A percentile compares a stretch with the other conserved stretches of the same genome.
Conservation (phyloP, 2,888 invertebrate species). For the Aleiodes leptofemur region DNA sequence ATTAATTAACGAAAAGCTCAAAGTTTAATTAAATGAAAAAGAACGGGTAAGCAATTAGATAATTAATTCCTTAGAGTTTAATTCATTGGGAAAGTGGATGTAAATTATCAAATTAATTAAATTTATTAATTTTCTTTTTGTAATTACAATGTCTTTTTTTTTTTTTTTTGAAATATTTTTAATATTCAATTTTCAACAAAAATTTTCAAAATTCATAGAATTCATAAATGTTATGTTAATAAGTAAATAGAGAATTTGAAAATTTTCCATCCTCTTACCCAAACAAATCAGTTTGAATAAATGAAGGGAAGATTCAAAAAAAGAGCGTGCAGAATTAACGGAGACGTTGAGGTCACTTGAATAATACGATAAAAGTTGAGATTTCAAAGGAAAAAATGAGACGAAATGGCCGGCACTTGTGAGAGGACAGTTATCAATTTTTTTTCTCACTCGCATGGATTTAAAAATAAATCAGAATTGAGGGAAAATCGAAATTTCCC, state of each 20-base stretch:
- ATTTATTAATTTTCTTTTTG: conserved; percentile 9
- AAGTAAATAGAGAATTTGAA: conserved; percentile 53
- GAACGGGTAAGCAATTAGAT: conserved; percentile 66
- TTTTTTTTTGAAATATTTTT: too few species aligned
- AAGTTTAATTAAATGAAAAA: not conserved
- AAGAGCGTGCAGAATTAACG: conserved; percentile 42
- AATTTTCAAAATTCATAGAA: too few species aligned
- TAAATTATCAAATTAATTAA: conserved; percentile 50
- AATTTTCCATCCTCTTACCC: conserved; percentile 60
- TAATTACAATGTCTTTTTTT: too few species aligned
- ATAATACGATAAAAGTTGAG: conserved; percentile 7
- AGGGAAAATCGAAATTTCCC: too few species aligned
- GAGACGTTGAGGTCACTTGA: conserved; percentile 54
- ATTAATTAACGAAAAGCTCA: not conserved
- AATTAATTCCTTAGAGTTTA: conserved; percentile 38
- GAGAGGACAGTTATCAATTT: conserved; percentile 7
- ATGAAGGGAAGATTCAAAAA: conserved; percentile 27
- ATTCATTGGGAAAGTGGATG: conserved; percentile 59
- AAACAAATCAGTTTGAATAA: not conserved
- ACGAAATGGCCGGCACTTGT: conserved; percentile 60
- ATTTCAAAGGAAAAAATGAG: conserved; percentile 36
- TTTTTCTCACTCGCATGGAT: not conserved
- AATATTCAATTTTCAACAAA: too few species aligned
- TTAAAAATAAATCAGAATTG: conserved; percentile 31
- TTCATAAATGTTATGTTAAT: too few species aligned